Base-by-base conservation (phyloP, 2,113 vertebrate species). In the Rhipidura dahli region DNA sequence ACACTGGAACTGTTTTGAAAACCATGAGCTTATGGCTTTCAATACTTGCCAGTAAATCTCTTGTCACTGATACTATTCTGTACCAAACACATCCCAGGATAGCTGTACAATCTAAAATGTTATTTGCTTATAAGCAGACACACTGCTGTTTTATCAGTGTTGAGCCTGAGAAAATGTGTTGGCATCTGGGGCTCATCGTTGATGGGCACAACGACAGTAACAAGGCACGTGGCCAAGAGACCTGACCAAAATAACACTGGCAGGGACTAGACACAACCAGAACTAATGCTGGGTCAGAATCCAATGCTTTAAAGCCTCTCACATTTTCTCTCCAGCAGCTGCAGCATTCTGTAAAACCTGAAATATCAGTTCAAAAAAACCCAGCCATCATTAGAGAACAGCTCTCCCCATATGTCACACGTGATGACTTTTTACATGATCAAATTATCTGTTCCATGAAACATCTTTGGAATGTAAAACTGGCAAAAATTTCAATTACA, bases 201-300 rank as follows among this genome's bases (percentile, higher is more conserved):
- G 92, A 95, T 0, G 0, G 73, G 72, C 86, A 81, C 16, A 70
- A 83, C 1, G 76, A 97, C 92, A 94, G 88, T 83, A 92, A 13
- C 5, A 51, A 84, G 90, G 92, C 90, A 84, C 15, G 5, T 4
- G 53, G 90, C 93, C 94, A 95, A 90, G 44, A 56, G 83, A 68
- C 85, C 69, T 45, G 72, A 95, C 86, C 83, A 82, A 84, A 90
- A 42, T 65, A 96, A 81, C 72, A 47, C 56, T 7, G 53, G 73
- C 80, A 96, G 65, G 47, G 65, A 78, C 68, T 6, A 83, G 42
- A 66, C 13, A 59, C 80, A 53, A 44, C 85, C 75, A 88, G 87
- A 96, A 96, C 86, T 90, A 95, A 95, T 86, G 51, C 31, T 90
- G 64, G 44, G 44, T 90, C 76, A 76, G 82, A 75, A 88, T 60